Base-by-base conservation (phyloP, 2,888 invertebrate species). In the Operophtera brumata region DNA sequence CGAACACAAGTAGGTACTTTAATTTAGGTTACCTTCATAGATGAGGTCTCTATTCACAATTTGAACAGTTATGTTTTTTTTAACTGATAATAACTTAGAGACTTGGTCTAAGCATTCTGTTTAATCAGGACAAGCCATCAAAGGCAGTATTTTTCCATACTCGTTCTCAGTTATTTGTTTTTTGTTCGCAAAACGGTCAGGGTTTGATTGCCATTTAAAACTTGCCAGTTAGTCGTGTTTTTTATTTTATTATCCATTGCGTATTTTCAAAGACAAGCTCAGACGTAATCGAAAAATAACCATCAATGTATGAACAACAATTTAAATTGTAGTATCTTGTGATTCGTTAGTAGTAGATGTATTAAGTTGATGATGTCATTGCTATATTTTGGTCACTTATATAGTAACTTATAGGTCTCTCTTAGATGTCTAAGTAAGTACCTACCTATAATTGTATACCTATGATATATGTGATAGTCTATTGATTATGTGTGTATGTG, bases 81-180 rank as follows among this genome's bases (percentile, higher is more conserved):
- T 34, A 3, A 34, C 11, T 1, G 13, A 8, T 7, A n/a, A 39
- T 39, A n/a, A n/a, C n/a, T n/a, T n/a, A n/a, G 39, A n/a, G n/a
- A 39, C 6, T 28, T 30, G 30, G 30, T 9, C 30, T 7, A 7
- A 30, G 9, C 30, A 28, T 28, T 40, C 9, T 7, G 36, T 12
- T 11, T 41, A 42, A 35, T 30, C 36, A 53, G 32, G 13, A 12
- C 12, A 41, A 35, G 43, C 34, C 35, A 36, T 48, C 40, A 47
- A 44, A 40, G 54, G 35, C 36, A 11, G 54, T 61, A 52, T 63
- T 61, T 60, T 60, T 61, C 63, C 64, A 56, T 59, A 54, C 59
- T 52, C 40, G 65, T 55, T 35, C 13, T 46, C 4, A 3, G 20
- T 20, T 68, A 63, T 63, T 63, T 43, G 57, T 59, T 64, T 61